Conservation (phyloP, 2,888 invertebrate species). For the Rapana venosa region DNA sequence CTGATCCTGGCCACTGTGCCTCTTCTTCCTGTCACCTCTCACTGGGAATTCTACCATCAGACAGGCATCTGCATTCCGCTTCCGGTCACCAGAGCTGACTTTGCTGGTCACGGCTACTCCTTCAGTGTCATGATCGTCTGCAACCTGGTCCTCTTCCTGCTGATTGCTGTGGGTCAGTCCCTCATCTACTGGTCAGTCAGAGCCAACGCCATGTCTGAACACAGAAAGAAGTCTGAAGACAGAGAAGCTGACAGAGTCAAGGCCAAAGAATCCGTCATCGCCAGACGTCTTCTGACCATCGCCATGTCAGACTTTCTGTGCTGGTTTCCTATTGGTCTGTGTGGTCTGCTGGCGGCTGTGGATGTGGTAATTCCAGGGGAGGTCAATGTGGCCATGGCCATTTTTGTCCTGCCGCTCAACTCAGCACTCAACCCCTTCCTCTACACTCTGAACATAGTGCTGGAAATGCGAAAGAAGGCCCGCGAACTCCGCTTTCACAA, state of each 20-base stretch:
- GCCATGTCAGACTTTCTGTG: conserved; percentile 12
- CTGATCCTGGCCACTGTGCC: conserved; percentile 69
- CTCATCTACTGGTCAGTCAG: not conserved
- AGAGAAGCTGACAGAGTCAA: not conserved
- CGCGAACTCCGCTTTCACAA: not conserved
- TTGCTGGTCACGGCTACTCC: not conserved
- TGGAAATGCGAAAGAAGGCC: not conserved
- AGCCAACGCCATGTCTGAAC: not conserved
- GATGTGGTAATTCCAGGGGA: not conserved
- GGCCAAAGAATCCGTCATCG: not conserved
- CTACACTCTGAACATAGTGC: not conserved
- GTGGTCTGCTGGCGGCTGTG: not conserved
- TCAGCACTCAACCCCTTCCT: conserved; percentile 5
- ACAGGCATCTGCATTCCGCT: conserved; percentile 27
- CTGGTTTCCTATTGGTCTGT: conserved; percentile 20
- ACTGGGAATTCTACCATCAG: conserved; percentile 15
- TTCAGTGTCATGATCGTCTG: conserved; percentile 15
- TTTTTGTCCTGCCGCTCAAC: conserved; percentile 3
- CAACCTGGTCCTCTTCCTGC: not conserved
- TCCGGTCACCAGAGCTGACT: conserved; percentile 9
- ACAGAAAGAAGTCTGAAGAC: not conserved
- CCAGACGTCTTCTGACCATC: not conserved
- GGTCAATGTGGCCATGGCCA: conserved; percentile 14
- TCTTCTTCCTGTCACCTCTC: conserved; percentile 9
- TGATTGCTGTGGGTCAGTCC: not conserved